Evolutionary conservation across 1,140 invertebrate species (phyloP).

Genomic region (Drosophila pseudoananassae): DNA sequence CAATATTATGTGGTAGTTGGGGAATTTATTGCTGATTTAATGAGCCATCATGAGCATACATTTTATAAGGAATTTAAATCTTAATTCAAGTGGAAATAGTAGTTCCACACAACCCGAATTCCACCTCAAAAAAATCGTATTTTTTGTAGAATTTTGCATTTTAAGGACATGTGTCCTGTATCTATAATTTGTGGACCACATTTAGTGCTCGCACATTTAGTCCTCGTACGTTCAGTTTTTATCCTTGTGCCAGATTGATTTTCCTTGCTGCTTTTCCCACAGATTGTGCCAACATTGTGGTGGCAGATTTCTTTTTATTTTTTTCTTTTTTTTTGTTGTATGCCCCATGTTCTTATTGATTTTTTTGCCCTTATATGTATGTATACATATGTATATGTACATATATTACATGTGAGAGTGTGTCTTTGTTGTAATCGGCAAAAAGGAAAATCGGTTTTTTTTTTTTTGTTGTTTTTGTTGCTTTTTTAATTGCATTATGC

Average conservation of each 20-base stretch:
- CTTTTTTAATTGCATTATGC: constrained; percentile 76
- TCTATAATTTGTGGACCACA: constrained; percentile 33
- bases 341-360: constrained; percentile 55
- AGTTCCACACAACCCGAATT: too few relatives aligned
- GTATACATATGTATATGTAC: background rate
- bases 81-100: too few relatives aligned
- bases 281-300: constrained; percentile 30
- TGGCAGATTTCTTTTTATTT: constrained; percentile 32
- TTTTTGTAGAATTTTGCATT: background rate
- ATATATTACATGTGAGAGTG: background rate
- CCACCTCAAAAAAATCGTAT: constrained; percentile 2
- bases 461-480: constrained; percentile 28
- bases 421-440: constrained; percentile 18
- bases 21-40: constrained; percentile 11
- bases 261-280: constrained; percentile 35
- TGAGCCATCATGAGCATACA: constrained; percentile 4
- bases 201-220: constrained; percentile 21
- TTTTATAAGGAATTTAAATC: background rate
- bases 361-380: constrained; percentile 31
- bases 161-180: constrained; percentile 13
- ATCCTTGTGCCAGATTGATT: constrained; percentile 79
- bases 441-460: constrained; percentile 56
- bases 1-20: background rate
- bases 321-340: constrained; percentile 22
- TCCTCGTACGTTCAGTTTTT: constrained; percentile 39